Evolutionary conservation across 1,140 invertebrate genomes (phyloP), one percentile per base, ranked within the genome.

Genomic region (Trichonephila clavipes): DNA sequence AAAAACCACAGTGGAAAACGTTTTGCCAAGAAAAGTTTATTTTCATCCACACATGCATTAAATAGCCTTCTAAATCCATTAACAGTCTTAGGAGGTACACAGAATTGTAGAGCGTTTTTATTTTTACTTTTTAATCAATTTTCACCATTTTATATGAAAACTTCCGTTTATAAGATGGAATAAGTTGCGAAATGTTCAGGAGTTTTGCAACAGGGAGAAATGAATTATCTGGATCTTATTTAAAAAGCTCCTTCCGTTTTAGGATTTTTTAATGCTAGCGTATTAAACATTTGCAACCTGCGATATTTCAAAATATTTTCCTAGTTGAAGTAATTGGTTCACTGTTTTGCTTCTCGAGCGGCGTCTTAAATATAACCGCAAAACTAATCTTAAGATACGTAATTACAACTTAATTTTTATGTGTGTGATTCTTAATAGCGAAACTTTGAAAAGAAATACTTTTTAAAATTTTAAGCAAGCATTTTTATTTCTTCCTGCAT

Each of bases 1-100:
- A 18, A 2, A 62, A 58, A 59, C 85, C 24, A 64, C 61, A 51
- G 7, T 18, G 12, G 6, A 8, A 51, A 44, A 18, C 19, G 34
- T 18, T n/a, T 34, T 51, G 61, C 34, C 21, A 34, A 51, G 18
- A 40, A 66, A 72, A 88, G 85, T 88, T 88, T 44, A 44, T 62
- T 88, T 88, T 64, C 61, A 19, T 10, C 34, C 69, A n/a, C n/a
- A n/a, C n/a, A 10, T 16, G 87, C 19, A 69, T 88, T 88, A 58
- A 51, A 59, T 40, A 62, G 14, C 24, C 64, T 51, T 28, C 28
- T 28, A 87, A 61, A 4, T 34, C 59, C 85, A 62, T 87, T 87
- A 62, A 87, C 59, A 6, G 59, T 61, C 21, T 64, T 40, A 24
- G 28, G 7, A 58, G 34, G 28, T 0, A 40, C 3, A 28, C 66